Conservation (phyloP, 2,113 vertebrate genomes). For the Oceanodroma tethys region DNA sequence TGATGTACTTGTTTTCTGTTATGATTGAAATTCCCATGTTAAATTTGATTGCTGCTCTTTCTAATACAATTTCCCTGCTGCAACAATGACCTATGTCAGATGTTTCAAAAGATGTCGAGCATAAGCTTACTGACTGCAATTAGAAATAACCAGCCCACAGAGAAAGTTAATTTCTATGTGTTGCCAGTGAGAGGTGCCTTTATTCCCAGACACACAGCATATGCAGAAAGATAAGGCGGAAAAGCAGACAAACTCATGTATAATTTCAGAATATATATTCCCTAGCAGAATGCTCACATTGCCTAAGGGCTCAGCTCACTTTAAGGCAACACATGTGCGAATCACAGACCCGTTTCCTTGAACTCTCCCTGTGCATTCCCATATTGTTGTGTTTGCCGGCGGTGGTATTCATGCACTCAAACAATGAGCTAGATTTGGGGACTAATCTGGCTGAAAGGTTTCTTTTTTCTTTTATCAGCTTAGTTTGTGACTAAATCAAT, state of each 20-base stretch:
- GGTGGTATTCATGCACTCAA: neutral
- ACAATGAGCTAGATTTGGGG: neutral
- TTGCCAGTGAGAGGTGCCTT: neutral
- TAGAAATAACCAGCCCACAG: neutral
- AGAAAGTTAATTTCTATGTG: neutral
- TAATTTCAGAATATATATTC: neutral
- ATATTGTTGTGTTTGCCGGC: neutral
- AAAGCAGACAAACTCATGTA: neutral
- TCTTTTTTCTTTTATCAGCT: neutral
- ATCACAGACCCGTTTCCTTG: neutral
- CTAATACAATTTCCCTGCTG: neutral
- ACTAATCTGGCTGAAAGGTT: neutral
- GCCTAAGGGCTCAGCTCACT: neutral
- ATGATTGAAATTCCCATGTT: neutral
- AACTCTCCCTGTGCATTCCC: neutral
- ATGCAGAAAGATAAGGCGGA: neutral
- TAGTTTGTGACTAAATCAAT: neutral
- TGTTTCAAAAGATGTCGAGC: neutral
- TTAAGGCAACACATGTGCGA: neutral
- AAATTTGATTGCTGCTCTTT: neutral
- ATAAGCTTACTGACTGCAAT: neutral
- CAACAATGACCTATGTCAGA: neutral
- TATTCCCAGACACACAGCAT: neutral
- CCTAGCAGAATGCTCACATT: neutral
- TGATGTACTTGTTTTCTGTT: neutral